Evolutionary conservation across 2,113 vertebrate genomes (phyloP).

Genomic region (Brachyistius frenatus): DNA sequence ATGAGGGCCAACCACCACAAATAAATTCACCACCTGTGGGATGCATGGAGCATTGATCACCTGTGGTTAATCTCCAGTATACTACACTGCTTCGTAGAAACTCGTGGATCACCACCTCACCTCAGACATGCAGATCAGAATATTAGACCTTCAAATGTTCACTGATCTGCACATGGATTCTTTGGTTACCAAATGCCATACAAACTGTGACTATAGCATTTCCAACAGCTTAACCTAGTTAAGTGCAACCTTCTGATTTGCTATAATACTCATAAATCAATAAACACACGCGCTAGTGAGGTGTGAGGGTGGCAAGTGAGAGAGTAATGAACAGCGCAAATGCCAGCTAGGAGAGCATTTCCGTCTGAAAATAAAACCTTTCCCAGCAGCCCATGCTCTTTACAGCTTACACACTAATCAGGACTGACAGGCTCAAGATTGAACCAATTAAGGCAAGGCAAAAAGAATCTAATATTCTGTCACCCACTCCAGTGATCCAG

Average conservation of each 20-base stretch:
- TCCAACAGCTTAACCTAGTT: slow-evolving; percentile 43
- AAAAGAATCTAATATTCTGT: slow-evolving; percentile 82
- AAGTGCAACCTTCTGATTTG: slow-evolving; percentile 54
- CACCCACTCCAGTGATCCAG: slow-evolving; percentile 75
- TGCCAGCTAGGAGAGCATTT: slow-evolving; percentile 55
- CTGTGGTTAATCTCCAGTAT: slow-evolving; percentile 71
- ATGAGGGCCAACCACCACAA: slow-evolving; percentile 19
- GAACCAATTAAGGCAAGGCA: slow-evolving; percentile 82
- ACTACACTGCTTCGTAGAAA: slow-evolving; percentile 58
- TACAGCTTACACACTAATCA: slow-evolving; percentile 76
- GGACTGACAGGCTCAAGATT: slow-evolving; percentile 83
- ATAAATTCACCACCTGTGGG: slow-evolving; percentile 54
- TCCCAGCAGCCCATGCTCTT: slow-evolving; percentile 54
- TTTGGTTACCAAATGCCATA: slow-evolving; percentile 51
- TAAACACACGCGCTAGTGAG: slow-evolving; percentile 41
- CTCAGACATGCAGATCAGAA: slow-evolving; percentile 53
- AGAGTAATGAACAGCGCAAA: slow-evolving; percentile 57
- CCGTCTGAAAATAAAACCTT: slow-evolving; percentile 72
- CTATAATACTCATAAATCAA: slow-evolving; percentile 48
- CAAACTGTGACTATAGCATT: slow-evolving; percentile 72
- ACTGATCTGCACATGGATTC: slow-evolving; percentile 41
- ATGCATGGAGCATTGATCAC: slow-evolving; percentile 63
- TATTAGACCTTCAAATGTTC: slow-evolving; percentile 50
- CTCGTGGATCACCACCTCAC: slow-evolving; percentile 57
- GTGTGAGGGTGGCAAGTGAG: slow-evolving; percentile 44